Base-by-base conservation (phyloP, 2,113 vertebrate genomes). In the Paraplagusia blochii region DNA sequence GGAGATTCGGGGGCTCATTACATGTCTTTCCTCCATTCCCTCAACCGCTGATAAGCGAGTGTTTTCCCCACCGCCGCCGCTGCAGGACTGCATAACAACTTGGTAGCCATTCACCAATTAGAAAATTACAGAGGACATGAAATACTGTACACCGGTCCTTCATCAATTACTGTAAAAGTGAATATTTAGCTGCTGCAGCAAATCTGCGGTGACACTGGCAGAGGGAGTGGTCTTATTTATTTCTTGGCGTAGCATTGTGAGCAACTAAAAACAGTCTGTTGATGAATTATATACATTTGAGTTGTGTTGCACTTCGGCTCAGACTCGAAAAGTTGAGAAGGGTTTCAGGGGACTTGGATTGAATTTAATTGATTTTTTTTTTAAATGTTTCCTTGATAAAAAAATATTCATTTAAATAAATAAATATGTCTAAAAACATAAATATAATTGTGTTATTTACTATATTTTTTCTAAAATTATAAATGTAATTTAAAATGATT, bases 41-140 rank as follows among this genome's bases (percentile, higher is more conserved):
- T 54, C 35, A 43, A 35, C 44, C 19, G 45, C 40, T 71, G 66
- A 69, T 62, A 66, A 67, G 59, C 33, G 11, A 55, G 17, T 36
- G 45, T 61, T 80, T 57, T 44, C 50, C 45, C 50, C 10, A 11
- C 67, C 44, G 16, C 44, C 38, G 36, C 34, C 19, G 61, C 72
- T 61, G 56, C 56, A 54, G 72, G 66, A 61, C 62, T 51, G 47
- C 47, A 70, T 44, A 52, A 63, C 58, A 69, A 68, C 69, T 52
- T 68, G 49, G 60, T 69, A 53, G 54, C 72, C 69, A 58, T 33
- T n/a, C 34, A 12, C 77, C 85, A 88, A 87, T 87, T 88, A 84
- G 85, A 81, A 86, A 88, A 88, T 87, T 82, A 81, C 82, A 79
- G 82, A 42, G 72, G 61, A 61, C 74, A 79, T 88, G 84, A 87